Evolutionary conservation across 2,888 invertebrate species (phyloP), one percentile per base, ranked within the genome.

Genomic region (Cerastis leucographa): DNA sequence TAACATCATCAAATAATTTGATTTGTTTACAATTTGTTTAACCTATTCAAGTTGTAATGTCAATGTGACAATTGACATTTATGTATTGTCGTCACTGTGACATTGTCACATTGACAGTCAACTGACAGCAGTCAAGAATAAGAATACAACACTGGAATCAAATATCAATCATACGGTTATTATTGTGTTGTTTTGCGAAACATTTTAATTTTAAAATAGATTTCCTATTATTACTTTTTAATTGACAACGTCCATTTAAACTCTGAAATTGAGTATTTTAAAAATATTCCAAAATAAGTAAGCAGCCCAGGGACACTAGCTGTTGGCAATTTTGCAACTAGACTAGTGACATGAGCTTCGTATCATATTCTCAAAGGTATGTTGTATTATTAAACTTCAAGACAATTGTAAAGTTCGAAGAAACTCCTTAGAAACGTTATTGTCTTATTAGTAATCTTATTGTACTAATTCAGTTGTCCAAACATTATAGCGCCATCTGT

Each of bases 21-120:
- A 54, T 54, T 74, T 85, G 87, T 79, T 87, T 85, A 87, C 81
- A 81, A 76, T 78, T 61, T 42, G 51, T 46, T 4, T 78, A 74
- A 51, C 83, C 71, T 40, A 66, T 17, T 46, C 8, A 17, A 29
- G 42, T 2, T 29, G 25, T 29, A 17, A 46, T 59, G 69, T 74
- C 44, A 42, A 11, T 6, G 12, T 51, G 66, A 66, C 78, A 65
- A n/a, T n/a, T n/a, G n/a, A n/a, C n/a, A n/a, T n/a, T n/a, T n/a
- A n/a, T n/a, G n/a, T n/a, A n/a, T n/a, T n/a, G n/a, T n/a, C n/a
- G n/a, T n/a, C 44, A 42, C 14, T 6, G 12, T 51, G 66, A 66
- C 78, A 65, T 46, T 78, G 78, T 65, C 65, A 42, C 78, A 65
- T 46, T 78, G 78, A 76, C 65, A 42, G n/a, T 22, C 29, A 22